Percentiles rank a stretch among this genome's conserved stretches.
Evolutionary conservation across 2,888 invertebrate species (phyloP).

Genomic region (Microctonus hyperodae): DNA sequence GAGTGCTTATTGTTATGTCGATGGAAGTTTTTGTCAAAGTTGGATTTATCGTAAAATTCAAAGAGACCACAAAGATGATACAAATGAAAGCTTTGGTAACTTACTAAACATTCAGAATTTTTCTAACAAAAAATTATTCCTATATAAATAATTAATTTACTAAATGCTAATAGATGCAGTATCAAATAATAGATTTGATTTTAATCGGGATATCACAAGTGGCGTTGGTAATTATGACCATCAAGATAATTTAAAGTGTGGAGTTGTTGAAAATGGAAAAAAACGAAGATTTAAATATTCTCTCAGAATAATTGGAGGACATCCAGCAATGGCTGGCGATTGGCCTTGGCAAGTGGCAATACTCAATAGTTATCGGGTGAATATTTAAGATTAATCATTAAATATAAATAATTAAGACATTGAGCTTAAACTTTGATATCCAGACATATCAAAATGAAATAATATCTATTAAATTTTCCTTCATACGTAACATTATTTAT

Average conservation of each 20-base stretch:
- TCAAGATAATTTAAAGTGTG: slow-evolving; percentile 55
- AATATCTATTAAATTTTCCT: slow-evolving; percentile 2
- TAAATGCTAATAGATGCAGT: slow-evolving; percentile 42
- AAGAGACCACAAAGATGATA: slow-evolving; percentile 54
- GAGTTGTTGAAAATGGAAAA: slow-evolving; percentile 45
- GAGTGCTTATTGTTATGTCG: slow-evolving; percentile 84
- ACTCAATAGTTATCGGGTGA: slow-evolving; percentile 81
- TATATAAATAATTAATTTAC: not conserved
- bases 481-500: not conserved
- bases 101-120: not conserved
- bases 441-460: too few relatives aligned
- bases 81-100: slow-evolving; percentile 46
- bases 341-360: slow-evolving; percentile 98
- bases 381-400: too few relatives aligned
- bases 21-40: slow-evolving; percentile 81
- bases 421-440: too few relatives aligned
- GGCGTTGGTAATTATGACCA: slow-evolving; percentile 44
- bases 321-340: slow-evolving; percentile 78
- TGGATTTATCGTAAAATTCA: slow-evolving; percentile 66
- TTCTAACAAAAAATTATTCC: not conserved
- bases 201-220: slow-evolving; percentile 52
- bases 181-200: slow-evolving; percentile 51
- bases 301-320: slow-evolving; percentile 86
- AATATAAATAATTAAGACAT: too few relatives aligned
- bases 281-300: slow-evolving; percentile 53